A percentile compares a stretch with the other conserved stretches of the same genome.
phyloP scores from a whole-genome alignment of 2,888 invertebrate species.

The Ectemnius continuus region DNA sequence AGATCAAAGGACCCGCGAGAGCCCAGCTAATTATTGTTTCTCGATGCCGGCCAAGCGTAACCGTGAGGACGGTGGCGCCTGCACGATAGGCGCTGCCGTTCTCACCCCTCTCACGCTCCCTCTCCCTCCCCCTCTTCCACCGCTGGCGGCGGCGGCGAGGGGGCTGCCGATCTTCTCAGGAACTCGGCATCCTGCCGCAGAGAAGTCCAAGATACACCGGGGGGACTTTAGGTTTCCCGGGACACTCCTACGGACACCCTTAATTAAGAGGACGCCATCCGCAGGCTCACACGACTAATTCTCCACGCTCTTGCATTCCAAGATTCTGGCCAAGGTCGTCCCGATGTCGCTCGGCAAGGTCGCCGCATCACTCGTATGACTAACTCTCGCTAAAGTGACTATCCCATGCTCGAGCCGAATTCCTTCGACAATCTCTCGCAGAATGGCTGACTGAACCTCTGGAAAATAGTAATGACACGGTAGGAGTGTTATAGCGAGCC shows the following conservation, averaged over 20 bases:
- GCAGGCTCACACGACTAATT: constrained; percentile 60
- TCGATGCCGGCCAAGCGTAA: constrained; percentile 65
- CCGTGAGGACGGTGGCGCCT: constrained; percentile 72
- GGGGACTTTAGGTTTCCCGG: constrained; percentile 21
- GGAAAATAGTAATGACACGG: constrained; percentile 8
- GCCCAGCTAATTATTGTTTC: constrained; percentile 75
- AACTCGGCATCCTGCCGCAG: not conserved
- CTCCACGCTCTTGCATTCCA: constrained; percentile 63
- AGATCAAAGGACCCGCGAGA: constrained; percentile 74
- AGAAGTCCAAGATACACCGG: constrained; percentile 19
- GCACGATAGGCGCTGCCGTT: constrained; percentile 70
- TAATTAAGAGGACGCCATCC: constrained; percentile 72
- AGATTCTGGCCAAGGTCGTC: constrained; percentile 25
- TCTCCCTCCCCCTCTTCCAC: constrained; percentile 7
- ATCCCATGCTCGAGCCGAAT: constrained; percentile 24
- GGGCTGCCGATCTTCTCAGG: too few species aligned
- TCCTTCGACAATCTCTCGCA: not conserved
- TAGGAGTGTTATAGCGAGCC: not conserved
- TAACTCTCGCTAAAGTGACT: constrained; percentile 14
- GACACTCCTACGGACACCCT: constrained; percentile 61
- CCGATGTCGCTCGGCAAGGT: constrained; percentile 34
- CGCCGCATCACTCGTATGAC: constrained; percentile 36
- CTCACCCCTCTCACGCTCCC: constrained; percentile 61
- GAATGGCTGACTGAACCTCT: constrained; percentile 6
- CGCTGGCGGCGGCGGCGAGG: not conserved